These are phyloP conservation scores for Limulus polyphemus DNA, from an alignment of 2,888 invertebrate species.

Conservation along the genomic window DNA sequence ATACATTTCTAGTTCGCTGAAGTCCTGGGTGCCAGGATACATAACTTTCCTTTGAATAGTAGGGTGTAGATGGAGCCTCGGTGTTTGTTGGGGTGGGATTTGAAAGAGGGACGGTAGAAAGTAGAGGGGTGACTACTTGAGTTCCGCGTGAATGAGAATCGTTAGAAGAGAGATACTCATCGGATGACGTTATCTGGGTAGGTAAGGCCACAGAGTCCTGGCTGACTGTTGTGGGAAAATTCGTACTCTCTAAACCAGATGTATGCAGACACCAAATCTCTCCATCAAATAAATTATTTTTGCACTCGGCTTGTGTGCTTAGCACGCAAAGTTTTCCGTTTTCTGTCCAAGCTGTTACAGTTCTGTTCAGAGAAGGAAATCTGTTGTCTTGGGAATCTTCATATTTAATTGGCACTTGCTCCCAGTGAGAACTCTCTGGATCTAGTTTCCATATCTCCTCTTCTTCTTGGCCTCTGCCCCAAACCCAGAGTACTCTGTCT, in stretches of 20 bases:
- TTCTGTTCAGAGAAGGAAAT: constrained; percentile 5
- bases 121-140: too few relatives aligned
- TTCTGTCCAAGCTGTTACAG: constrained; percentile 14
- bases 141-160: neutral
- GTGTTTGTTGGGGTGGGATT: too few relatives aligned
- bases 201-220: neutral
- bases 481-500: constrained; percentile 15
- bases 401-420: constrained; percentile 5
- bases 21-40: neutral
- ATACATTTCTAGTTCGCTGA: neutral
- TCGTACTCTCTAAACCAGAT: neutral
- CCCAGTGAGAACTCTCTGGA: constrained; percentile 7
- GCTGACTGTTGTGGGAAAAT: neutral
- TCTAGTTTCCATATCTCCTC: constrained; percentile 13
- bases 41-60: too few relatives aligned
- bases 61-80: too few relatives aligned
- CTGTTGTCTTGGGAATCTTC: neutral
- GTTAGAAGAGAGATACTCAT: constrained; percentile 5
- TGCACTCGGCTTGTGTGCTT: constrained; percentile 11
- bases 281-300: constrained; percentile 10
- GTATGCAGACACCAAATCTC: constrained; percentile 10
- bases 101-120: too few relatives aligned
- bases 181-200: constrained; percentile 1
- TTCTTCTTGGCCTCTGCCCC: constrained; percentile 7
- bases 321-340: constrained; percentile 10